These are phyloP conservation scores for Jaculus jaculus DNA, from an alignment of 2,113 vertebrate species.

Conservation along the genomic window DNA sequence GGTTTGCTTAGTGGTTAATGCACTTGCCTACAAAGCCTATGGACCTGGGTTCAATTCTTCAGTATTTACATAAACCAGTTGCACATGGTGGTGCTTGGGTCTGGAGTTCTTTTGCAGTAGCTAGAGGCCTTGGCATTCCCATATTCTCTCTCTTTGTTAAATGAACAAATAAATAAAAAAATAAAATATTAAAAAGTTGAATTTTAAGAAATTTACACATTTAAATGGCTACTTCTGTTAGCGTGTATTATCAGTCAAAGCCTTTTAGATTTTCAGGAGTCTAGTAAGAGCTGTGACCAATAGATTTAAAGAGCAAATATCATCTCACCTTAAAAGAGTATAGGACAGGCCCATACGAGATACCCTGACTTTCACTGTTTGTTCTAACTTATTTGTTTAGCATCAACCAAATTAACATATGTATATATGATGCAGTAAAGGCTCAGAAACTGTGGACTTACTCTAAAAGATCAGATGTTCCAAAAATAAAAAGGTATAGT, in stretches of 20 bases:
- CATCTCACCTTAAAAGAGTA: not conserved
- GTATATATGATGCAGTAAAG: not conserved
- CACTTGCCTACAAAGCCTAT: too few relatives aligned
- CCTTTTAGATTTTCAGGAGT: not conserved
- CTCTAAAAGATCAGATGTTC: not conserved
- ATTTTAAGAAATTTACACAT: not conserved
- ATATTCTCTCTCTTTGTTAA: too few relatives aligned
- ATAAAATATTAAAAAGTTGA: not conserved
- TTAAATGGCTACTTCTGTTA: not conserved
- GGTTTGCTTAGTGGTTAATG: too few relatives aligned
- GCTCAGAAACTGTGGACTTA: not conserved
- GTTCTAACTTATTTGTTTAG: conserved; percentile 5
- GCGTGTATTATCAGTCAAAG: not conserved
- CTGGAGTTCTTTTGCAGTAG: too few relatives aligned
- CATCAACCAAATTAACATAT: not conserved
- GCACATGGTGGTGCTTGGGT: too few relatives aligned
- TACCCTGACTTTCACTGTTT: not conserved
- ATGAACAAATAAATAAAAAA: too few relatives aligned
- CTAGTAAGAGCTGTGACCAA: not conserved
- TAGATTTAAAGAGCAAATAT: not conserved
- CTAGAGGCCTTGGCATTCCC: too few relatives aligned
- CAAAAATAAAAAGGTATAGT: not conserved
- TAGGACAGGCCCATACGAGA: not conserved
- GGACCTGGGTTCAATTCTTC: too few relatives aligned
- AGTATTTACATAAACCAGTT: too few relatives aligned